Evolutionary conservation across 2,797 vertebrate species (phyloP), one percentile per base, ranked within the genome.

Genomic region (Eptatretus atami): DNA sequence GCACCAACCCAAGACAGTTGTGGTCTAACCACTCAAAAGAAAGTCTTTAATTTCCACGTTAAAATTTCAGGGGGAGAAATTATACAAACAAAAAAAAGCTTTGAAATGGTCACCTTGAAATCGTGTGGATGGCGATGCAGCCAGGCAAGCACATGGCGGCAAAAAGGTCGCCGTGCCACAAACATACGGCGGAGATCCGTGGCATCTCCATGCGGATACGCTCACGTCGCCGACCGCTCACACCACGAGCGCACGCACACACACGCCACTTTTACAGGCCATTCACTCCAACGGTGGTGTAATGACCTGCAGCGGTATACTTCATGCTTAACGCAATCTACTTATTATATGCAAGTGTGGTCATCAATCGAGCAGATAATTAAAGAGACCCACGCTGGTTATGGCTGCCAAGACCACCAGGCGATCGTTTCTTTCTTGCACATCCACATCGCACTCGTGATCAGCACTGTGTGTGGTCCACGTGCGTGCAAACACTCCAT

Each of bases 141-240:
- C 90, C 90, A 98, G 1, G 90, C 88, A 67, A 96, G 73, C 64
- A 96, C 90, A 98, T 95, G 65, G 90, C 86, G 24, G 90, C 86
- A 14, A 96, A 98, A 66, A 98, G 73, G 66, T 96, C 90, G 65
- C 90, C 90, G 0, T 90, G 96, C 69, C 90, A 87, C 67, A 98
- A 85, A 24, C 96, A 98, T 67, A 85, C 86, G 0, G 86, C 90
- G 11, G 93, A 86, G 71, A 96, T 85, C 70, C 82, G 90, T 13
- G 74, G 83, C 67, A 86, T 81, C 68, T 98, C 90, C 77, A 98
- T 70, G 70, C 83, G 78, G 70, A 98, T 86, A 69, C 84, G 79
- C 57, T 96, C 77, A 1, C 79, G 86, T 44, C 75, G 72, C 65
- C 66, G 75, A n/a, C 82, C 1, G 81, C 79, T 68, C 77, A 71